phyloP scores from a whole-genome alignment of 1,140 invertebrate species.

The Pachypsylla venusta region DNA sequence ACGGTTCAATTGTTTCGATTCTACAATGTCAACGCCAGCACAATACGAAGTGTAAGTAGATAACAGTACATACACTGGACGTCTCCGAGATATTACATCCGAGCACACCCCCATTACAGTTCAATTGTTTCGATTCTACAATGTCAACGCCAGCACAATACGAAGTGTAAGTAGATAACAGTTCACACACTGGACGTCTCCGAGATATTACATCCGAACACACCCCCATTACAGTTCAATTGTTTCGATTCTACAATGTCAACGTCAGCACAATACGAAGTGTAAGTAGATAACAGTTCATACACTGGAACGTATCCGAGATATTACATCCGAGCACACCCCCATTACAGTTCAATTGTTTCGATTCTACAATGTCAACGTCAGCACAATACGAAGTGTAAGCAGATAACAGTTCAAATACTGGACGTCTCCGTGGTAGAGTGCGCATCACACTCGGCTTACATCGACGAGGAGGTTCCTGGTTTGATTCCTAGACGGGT shows the following conservation, averaged over 20 bases:
- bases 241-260: constrained; percentile 66
- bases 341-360: constrained; percentile 65
- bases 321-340: constrained; percentile 61
- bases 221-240: constrained; percentile 59
- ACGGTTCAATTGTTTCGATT: constrained; percentile 63
- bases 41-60: constrained; percentile 55
- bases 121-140: constrained; percentile 63
- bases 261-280: constrained; percentile 61
- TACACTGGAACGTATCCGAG: too few relatives aligned
- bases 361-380: constrained; percentile 66
- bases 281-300: too few relatives aligned
- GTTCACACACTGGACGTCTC: too few relatives aligned
- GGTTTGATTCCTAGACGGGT: too few relatives aligned
- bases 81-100: constrained; percentile 58
- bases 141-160: constrained; percentile 65
- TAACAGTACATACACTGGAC: too few relatives aligned
- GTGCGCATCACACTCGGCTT: too few relatives aligned
- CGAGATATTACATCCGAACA: constrained; percentile 65
- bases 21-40: constrained; percentile 69
- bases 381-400: constrained; percentile 48
- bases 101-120: constrained; percentile 69
- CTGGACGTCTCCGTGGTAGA: too few relatives aligned
- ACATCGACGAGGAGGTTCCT: too few relatives aligned
- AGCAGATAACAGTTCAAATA: too few relatives aligned
- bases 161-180: constrained; percentile 30